Conservation (phyloP, 2,888 invertebrate species). For the Tyria jacobaeae region DNA sequence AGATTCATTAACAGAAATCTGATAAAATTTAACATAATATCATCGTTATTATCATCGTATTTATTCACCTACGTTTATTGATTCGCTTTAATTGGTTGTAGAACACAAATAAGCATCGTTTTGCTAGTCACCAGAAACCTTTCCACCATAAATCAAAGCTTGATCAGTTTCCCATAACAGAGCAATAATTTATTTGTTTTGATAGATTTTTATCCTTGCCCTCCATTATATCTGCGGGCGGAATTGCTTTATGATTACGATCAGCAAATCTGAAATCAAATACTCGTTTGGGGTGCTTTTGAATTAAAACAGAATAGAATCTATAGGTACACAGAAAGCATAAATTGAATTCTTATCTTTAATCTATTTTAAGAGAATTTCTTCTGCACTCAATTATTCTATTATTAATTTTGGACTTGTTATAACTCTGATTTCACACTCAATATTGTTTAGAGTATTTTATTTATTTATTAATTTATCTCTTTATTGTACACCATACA, state of each 20-base stretch:
- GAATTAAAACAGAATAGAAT: constrained; percentile 78
- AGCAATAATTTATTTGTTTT: constrained; percentile 64
- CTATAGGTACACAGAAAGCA: constrained; percentile 63
- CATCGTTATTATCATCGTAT: no score
- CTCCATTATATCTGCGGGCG: constrained; percentile 63
- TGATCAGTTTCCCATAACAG: constrained; percentile 59
- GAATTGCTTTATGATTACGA: constrained; percentile 49
- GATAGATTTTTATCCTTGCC: constrained; percentile 70
- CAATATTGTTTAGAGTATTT: constrained; percentile 21
- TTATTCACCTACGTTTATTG: no score
- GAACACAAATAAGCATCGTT: constrained; percentile 27
- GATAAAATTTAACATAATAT: no score
- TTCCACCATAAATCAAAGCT: constrained; percentile 54
- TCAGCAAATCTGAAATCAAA: constrained; percentile 53
- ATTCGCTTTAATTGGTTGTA: background rate
- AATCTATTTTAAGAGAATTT: constrained; percentile 59
- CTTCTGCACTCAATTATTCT: constrained; percentile 51
- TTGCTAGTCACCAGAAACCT: constrained; percentile 41
- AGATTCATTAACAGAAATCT: no score
- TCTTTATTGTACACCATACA: no score
- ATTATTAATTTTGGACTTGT: constrained; percentile 41
- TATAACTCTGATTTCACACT: constrained; percentile 36
- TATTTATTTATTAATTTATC: no score
- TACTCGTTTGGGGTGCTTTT: constrained; percentile 58
- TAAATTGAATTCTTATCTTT: constrained; percentile 79